Conservation (phyloP, 2,113 vertebrate genomes). For the Festucalex cinctus region DNA sequence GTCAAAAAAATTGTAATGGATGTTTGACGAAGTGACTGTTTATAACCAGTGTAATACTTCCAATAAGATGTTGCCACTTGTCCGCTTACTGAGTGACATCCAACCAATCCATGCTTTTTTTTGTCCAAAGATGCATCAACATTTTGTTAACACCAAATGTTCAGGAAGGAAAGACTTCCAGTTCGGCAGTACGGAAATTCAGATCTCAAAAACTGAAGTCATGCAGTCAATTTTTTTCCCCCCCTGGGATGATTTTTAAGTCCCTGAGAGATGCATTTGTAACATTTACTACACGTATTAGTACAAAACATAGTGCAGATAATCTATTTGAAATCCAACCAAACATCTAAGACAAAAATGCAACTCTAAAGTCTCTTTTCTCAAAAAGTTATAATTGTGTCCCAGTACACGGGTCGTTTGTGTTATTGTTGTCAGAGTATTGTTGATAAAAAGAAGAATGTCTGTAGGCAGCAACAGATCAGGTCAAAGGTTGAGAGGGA, state of each 20-base stretch:
- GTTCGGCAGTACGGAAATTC: not conserved
- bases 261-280: too few species aligned
- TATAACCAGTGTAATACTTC: not conserved
- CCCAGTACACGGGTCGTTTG: slow-evolving; percentile 26
- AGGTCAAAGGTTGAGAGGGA: slow-evolving; percentile 19
- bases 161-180: not conserved
- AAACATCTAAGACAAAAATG: not conserved
- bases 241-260: not conserved
- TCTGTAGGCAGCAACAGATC: slow-evolving; percentile 33
- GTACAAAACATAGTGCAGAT: not conserved
- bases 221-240: not conserved
- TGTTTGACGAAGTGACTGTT: slow-evolving; percentile 22
- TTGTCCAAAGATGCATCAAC: not conserved
- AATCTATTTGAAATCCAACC: not conserved
- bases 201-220: not conserved
- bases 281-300: too few species aligned
- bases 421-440: slow-evolving; percentile 43
- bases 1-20: slow-evolving; percentile 35
- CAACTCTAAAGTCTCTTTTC: not conserved
- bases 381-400: not conserved
- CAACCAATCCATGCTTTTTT: not conserved
- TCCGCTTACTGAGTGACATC: not conserved
- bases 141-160: not conserved
- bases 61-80: not conserved
- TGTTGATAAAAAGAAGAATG: slow-evolving; percentile 33